Conservation (phyloP, 2,888 invertebrate genomes). For the Mythimna lalbum region DNA sequence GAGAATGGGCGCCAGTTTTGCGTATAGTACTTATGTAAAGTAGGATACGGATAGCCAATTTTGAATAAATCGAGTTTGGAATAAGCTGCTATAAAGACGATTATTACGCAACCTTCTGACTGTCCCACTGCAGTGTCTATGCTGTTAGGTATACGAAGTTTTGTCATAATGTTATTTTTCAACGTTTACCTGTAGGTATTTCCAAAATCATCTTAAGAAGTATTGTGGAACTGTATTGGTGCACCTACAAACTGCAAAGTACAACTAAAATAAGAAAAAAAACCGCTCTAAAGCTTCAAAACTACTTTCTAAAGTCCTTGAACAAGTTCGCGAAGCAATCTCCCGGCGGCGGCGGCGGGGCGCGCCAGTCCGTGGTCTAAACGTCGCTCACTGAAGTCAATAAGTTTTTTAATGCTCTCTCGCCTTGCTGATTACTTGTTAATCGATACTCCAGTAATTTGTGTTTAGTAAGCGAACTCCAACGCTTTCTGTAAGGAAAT, state of each 20-base stretch:
- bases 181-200: background rate
- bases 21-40: slow-evolving; percentile 43
- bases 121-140: background rate
- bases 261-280: slow-evolving; percentile 10
- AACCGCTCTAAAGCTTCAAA: background rate
- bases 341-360: slow-evolving; percentile 6
- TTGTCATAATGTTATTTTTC: background rate
- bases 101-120: slow-evolving; percentile 9
- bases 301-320: slow-evolving; percentile 12
- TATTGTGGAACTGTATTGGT: too few species aligned
- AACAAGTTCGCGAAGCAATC: slow-evolving; percentile 31
- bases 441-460: slow-evolving; percentile 53
- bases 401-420: slow-evolving; percentile 50
- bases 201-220: background rate
- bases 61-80: slow-evolving; percentile 28
- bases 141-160: background rate
- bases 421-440: slow-evolving; percentile 40
- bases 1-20: slow-evolving; percentile 44
- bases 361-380: slow-evolving; percentile 23
- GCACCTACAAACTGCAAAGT: background rate
- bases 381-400: slow-evolving; percentile 48
- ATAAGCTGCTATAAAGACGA: slow-evolving; percentile 23
- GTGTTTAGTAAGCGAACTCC: slow-evolving; percentile 42
- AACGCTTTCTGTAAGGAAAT: slow-evolving; percentile 27
- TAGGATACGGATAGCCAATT: slow-evolving; percentile 40